phyloP scores from a whole-genome alignment of 1,140 invertebrate species.

The Maconellicoccus hirsutus region DNA sequence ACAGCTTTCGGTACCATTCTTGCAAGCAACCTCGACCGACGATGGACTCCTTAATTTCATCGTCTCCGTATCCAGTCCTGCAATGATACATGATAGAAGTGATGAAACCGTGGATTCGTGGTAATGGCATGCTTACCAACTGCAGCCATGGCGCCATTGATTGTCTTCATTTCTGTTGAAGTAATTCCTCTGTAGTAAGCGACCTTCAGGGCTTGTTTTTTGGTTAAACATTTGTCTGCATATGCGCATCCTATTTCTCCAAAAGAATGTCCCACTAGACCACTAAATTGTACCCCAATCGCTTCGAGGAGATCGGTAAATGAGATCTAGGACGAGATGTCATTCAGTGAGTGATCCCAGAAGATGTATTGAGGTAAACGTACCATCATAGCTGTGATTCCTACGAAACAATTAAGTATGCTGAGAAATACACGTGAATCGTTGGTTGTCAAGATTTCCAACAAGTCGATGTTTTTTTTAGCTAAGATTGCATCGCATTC shows the following conservation, averaged over 20 bases:
- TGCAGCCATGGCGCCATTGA: constrained; percentile 70
- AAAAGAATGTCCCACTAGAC: constrained; percentile 74
- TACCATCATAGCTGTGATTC: constrained; percentile 67
- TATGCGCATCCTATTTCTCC: constrained; percentile 77
- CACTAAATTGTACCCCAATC: constrained; percentile 63
- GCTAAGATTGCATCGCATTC: constrained; percentile 43
- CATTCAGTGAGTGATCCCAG: not conserved
- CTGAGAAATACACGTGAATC: constrained; percentile 44
- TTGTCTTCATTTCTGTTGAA: constrained; percentile 42
- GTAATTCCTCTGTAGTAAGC: constrained; percentile 50
- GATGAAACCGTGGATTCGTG: constrained; percentile 44
- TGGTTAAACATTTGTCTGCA: constrained; percentile 73
- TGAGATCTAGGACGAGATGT: constrained; percentile 46
- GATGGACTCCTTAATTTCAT: constrained; percentile 40
- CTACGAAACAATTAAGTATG: constrained; percentile 50
- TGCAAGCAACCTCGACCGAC: constrained; percentile 54
- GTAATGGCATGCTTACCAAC: constrained; percentile 67
- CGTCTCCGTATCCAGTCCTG: constrained; percentile 44
- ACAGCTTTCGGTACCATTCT: constrained; percentile 48
- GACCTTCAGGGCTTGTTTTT: constrained; percentile 77
- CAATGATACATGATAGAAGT: not conserved
- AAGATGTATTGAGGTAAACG: constrained; percentile 23
- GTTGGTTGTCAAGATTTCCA: constrained; percentile 44
- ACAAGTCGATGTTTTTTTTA: constrained; percentile 45
- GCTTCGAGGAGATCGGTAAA: constrained; percentile 60